A percentile compares a stretch with the other conserved stretches of the same genome.
These are phyloP conservation scores for Gryllus longicercus DNA, from an alignment of 2,888 invertebrate species.

Conservation along the genomic window DNA sequence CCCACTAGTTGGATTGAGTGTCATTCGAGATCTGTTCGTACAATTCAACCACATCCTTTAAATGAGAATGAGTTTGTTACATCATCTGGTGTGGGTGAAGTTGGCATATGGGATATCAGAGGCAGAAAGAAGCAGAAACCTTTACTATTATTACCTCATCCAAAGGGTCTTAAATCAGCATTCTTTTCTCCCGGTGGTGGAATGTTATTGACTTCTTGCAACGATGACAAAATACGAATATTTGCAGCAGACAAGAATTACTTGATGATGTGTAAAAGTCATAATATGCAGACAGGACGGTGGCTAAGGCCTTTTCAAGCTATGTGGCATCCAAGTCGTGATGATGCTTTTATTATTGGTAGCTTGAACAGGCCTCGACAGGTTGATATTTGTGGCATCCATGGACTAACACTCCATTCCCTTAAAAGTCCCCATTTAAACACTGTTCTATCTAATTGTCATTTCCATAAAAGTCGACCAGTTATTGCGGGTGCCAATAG, in stretches of 20 bases:
- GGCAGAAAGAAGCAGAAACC: conserved; percentile 39
- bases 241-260: conserved; percentile 30
- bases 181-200: conserved; percentile 49
- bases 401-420: conserved; percentile 42
- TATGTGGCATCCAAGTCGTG: conserved; percentile 48
- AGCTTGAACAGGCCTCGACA: conserved; percentile 44
- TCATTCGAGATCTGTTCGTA: not conserved
- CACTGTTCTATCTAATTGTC: conserved; percentile 40
- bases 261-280: conserved; percentile 39
- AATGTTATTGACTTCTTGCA: conserved; percentile 45
- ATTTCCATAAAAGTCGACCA: not conserved
- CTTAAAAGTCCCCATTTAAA: conserved; percentile 43
- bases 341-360: conserved; percentile 49
- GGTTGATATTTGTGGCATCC: conserved; percentile 45
- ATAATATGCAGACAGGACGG: conserved; percentile 49
- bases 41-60: not conserved
- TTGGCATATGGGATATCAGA: conserved; percentile 46
- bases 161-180: conserved; percentile 44
- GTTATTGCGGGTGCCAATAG: not conserved
- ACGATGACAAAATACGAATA: conserved; percentile 46
- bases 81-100: conserved; percentile 38
- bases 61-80: not conserved
- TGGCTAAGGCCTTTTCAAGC: conserved; percentile 50
- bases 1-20: not conserved
- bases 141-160: conserved; percentile 38